Evolutionary conservation across 1,140 invertebrate species (phyloP).

Genomic region (Apis florea): DNA sequence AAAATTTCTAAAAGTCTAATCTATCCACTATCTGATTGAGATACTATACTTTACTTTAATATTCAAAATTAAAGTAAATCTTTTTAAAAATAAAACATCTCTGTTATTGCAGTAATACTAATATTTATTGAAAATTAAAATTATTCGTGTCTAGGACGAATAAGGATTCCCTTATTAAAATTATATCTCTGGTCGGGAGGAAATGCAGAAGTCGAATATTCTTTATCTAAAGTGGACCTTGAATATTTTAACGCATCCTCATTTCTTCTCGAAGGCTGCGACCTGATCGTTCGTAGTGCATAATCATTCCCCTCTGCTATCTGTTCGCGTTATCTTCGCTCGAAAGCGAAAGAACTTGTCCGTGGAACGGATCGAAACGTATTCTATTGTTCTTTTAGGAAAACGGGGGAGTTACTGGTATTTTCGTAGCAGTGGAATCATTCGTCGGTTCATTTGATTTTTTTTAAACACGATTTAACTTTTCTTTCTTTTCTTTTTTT

Average conservation of each 20-base stretch:
- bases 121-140: background rate
- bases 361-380: conserved; percentile 5
- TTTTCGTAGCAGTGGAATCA: background rate
- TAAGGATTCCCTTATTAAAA: background rate
- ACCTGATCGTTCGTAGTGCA: background rate
- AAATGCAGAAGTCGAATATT: conserved; percentile 17
- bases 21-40: too few species aligned
- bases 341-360: conserved; percentile 4
- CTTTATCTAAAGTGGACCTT: conserved; percentile 39
- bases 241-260: conserved; percentile 50
- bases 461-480: background rate
- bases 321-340: conserved; percentile 7
- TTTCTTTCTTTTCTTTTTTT: background rate
- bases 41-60: too few species aligned
- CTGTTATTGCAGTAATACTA: background rate
- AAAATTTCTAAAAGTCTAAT: background rate
- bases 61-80: too few species aligned
- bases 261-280: conserved; percentile 2
- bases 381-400: background rate
- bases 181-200: conserved; percentile 9
- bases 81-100: too few species aligned
- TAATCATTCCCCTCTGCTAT: conserved; percentile 19
- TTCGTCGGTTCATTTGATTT: background rate
- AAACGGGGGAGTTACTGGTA: background rate
- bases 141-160: background rate